Conservation (phyloP, 1,140 invertebrate species). For the Halyomorpha halys region DNA sequence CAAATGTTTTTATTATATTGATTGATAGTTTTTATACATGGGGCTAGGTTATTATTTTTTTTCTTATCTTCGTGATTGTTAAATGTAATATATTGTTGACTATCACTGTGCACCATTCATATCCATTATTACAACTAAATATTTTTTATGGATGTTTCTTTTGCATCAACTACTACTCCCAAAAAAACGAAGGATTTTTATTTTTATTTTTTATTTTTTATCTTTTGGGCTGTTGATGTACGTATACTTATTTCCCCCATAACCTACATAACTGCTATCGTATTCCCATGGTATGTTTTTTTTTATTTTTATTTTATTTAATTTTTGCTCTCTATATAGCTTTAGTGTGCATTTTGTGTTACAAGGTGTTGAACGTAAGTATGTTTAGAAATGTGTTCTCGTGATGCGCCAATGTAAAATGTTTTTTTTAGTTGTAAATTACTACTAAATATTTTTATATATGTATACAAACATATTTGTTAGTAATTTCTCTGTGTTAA, state of each 20-base stretch:
- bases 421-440: constrained; percentile 25
- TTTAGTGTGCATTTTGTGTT: constrained; percentile 25
- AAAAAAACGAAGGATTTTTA: not conserved
- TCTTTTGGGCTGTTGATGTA: constrained; percentile 16
- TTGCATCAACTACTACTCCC: constrained; percentile 1
- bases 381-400: constrained; percentile 25
- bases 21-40: not conserved
- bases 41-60: not conserved
- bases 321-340: constrained; percentile 24
- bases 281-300: constrained; percentile 23
- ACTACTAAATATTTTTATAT: constrained; percentile 1
- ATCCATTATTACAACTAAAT: not conserved
- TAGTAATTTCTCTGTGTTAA: too few species aligned
- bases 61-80: constrained; percentile 1
- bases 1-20: not conserved
- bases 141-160: not conserved
- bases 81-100: not conserved
- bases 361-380: constrained; percentile 24
- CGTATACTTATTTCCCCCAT: not conserved
- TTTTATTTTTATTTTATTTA: too few species aligned
- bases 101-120: not conserved
- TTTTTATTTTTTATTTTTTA: constrained; percentile 14
- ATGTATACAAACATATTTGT: constrained; percentile 7
- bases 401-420: constrained; percentile 19
- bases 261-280: constrained; percentile 15